phyloP scores from a whole-genome alignment of 2,797 vertebrate genomes.

The Phataginus tricuspis region DNA sequence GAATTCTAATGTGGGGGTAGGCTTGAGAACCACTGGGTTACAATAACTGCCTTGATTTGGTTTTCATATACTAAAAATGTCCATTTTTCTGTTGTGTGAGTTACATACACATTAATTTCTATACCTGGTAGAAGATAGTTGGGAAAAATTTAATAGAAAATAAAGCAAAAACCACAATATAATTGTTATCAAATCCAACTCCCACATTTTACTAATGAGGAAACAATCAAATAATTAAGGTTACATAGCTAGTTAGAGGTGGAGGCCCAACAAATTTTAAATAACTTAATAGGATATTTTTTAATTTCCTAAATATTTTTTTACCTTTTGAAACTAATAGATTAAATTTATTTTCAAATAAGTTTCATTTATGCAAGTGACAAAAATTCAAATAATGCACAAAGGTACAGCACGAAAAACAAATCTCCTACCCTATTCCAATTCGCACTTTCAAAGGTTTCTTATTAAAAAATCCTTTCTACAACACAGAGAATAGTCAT shows the following conservation, averaged over 20 bases:
- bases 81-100: not conserved
- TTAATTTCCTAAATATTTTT: not conserved
- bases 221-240: constrained; percentile 22
- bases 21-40: not conserved
- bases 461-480: not conserved
- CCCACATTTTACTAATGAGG: constrained; percentile 10
- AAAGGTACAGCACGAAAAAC: constrained; percentile 35
- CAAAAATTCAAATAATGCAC: constrained; percentile 1
- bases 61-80: not conserved
- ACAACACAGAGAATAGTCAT: not conserved
- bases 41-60: not conserved
- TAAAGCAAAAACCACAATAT: constrained; percentile 34
- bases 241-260: constrained; percentile 23
- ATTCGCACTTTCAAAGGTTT: not conserved
- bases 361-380: not conserved
- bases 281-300: constrained; percentile 28
- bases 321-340: constrained; percentile 16
- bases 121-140: not conserved
- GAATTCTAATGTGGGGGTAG: not conserved
- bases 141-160: constrained; percentile 44
- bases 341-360: constrained; percentile 25
- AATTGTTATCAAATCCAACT: constrained; percentile 3
- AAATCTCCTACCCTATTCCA: not conserved
- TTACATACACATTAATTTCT: not conserved
- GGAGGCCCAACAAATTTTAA: not conserved